These are phyloP conservation scores for Heteromurus nitidus DNA, from an alignment of 2,888 invertebrate species.

Conservation along the genomic window DNA sequence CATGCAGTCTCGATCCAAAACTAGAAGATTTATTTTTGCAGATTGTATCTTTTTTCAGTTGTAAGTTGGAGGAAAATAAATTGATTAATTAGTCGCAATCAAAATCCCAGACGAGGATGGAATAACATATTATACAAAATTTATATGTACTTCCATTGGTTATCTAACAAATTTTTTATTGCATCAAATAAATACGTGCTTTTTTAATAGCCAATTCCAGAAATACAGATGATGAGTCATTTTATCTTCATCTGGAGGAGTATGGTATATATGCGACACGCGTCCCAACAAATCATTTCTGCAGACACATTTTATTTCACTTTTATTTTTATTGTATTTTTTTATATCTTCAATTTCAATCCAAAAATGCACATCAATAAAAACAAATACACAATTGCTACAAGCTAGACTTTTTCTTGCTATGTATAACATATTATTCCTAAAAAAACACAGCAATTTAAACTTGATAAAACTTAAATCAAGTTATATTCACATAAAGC, in stretches of 20 bases:
- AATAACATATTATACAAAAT: neutral
- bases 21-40: too few species aligned
- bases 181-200: too few species aligned
- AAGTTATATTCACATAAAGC: too few species aligned
- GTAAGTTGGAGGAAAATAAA: neutral
- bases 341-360: neutral
- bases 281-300: neutral
- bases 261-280: neutral
- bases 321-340: neutral
- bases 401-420: too few species aligned
- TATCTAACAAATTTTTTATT: conserved; percentile 29
- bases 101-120: neutral
- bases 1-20: too few species aligned
- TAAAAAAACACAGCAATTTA: too few species aligned
- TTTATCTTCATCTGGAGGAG: too few species aligned
- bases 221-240: neutral
- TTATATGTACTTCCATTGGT: too few species aligned
- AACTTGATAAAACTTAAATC: too few species aligned
- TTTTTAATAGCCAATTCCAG: too few species aligned
- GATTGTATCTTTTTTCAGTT: neutral
- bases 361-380: conserved; percentile 11
- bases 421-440: too few species aligned
- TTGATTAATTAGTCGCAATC: conserved; percentile 21
- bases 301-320: neutral
- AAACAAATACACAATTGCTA: too few species aligned